phyloP scores from a whole-genome alignment of 2,888 invertebrate species.

The Agonopterix subpropinquella region DNA sequence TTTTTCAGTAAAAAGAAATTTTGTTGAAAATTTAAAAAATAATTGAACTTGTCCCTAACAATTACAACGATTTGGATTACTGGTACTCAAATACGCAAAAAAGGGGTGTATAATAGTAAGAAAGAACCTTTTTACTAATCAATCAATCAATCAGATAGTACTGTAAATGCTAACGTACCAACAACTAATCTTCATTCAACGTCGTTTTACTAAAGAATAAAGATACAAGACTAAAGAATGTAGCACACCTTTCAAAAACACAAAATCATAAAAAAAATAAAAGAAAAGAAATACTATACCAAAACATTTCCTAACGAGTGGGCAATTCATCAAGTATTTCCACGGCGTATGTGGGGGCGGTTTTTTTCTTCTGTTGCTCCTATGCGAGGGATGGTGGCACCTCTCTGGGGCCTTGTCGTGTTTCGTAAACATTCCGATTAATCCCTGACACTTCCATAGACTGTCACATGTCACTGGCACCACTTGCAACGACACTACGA shows the following conservation, averaged over 20 bases:
- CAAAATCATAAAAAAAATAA: slow-evolving; percentile 19
- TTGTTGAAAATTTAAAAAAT: too few relatives aligned
- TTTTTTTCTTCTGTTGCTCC: slow-evolving; percentile 71
- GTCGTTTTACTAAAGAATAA: slow-evolving; percentile 2
- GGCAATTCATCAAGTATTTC: slow-evolving; percentile 77
- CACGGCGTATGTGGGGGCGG: slow-evolving; percentile 69
- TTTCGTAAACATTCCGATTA: slow-evolving; percentile 71
- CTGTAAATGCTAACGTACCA: too few relatives aligned
- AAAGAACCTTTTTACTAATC: too few relatives aligned
- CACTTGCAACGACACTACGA: slow-evolving; percentile 36
- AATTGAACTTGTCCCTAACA: too few relatives aligned
- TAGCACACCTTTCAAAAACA: too few relatives aligned
- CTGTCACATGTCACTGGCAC: slow-evolving; percentile 65
- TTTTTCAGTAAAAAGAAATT: too few relatives aligned
- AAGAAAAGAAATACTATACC: slow-evolving; percentile 62
- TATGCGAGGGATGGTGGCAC: slow-evolving; percentile 62
- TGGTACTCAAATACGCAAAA: too few relatives aligned
- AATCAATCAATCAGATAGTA: too few relatives aligned
- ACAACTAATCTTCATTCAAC: too few relatives aligned
- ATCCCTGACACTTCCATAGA: slow-evolving; percentile 63
- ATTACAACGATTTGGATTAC: too few relatives aligned
- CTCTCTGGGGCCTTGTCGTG: slow-evolving; percentile 69
- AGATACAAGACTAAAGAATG: too few relatives aligned
- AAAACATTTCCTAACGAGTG: slow-evolving; percentile 76
- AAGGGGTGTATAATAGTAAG: too few relatives aligned